These are phyloP conservation scores for Corapipo altera DNA, from an alignment of 2,113 vertebrate genomes.

Conservation along the genomic window DNA sequence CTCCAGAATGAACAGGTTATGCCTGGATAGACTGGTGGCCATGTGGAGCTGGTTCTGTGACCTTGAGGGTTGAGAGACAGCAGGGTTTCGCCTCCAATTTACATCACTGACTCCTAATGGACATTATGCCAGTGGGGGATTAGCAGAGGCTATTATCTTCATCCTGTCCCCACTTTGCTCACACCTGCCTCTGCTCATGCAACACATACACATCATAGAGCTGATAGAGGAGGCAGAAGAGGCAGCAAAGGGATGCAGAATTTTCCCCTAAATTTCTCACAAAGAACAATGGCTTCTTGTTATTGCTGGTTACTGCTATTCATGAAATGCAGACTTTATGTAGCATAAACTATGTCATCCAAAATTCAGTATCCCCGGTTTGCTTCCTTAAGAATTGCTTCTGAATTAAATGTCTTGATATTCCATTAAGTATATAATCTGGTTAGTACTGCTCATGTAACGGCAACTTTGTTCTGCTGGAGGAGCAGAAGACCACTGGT, in stretches of 20 bases:
- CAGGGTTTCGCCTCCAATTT: conserved; percentile 15
- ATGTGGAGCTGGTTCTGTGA: background rate
- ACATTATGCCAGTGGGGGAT: conserved; percentile 10
- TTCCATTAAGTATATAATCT: conserved; percentile 13
- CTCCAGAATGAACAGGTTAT: background rate
- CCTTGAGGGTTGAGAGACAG: background rate
- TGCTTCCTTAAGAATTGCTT: background rate
- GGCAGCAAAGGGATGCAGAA: background rate
- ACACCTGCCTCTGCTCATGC: conserved; percentile 28
- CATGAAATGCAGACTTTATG: background rate
- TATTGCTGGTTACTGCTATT: background rate
- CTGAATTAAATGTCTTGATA: background rate
- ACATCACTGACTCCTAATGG: conserved; percentile 32
- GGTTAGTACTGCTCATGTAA: background rate
- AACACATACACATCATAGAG: background rate
- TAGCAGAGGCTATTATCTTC: conserved; percentile 27
- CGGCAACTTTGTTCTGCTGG: background rate
- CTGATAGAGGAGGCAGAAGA: background rate
- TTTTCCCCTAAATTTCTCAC: background rate
- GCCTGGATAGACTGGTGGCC: background rate
- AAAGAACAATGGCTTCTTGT: background rate
- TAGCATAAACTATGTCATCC: background rate
- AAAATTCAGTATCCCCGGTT: background rate
- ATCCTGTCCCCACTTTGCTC: conserved; percentile 1
- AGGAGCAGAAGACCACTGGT: background rate